Evolutionary conservation across 2,888 invertebrate genomes (phyloP), one percentile per base, ranked within the genome.

Genomic region (Torymus aiolomorphi): DNA sequence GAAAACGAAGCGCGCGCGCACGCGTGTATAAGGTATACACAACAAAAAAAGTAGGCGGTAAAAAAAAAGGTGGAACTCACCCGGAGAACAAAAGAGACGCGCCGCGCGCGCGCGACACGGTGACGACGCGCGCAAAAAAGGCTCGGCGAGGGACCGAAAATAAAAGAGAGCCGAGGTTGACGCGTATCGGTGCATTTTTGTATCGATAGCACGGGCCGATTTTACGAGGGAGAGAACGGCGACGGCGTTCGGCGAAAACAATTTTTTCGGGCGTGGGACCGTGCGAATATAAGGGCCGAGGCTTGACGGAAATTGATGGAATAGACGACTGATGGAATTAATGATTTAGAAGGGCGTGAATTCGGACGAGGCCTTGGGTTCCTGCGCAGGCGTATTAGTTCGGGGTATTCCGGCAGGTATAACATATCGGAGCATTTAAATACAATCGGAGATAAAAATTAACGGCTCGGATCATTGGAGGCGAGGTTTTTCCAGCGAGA

Each of bases 41-140:
- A 62, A 31, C 31, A 63, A n/a, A 63, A 16, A 49, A 61, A 72
- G 63, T 31, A 5, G 52, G 67, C 31, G 13, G 20, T 16, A 49
- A 49, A 57, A 57, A 31, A 57, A 56, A n/a, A 66, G 13, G 51
- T 54, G 54, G 24, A 61, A 77, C 59, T 61, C 66, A 65, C 67
- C 72, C 63, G 56, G 54, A 70, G 77, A 75, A 78, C 77, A 80
- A 80, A 80, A 74, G 70, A 49, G 74, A 80, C 72, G 61, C 20
- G 52, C 63, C 73, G 80, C 71, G 76, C 57, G 18, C 51, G 76
- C 54, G 73, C 65, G 77, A 80, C 73, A 77, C 42, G 52, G 70
- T 11, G 62, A 56, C 56, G 49, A 57, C 78, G 70, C 54, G 61
- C 57, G 59, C 57, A 74, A 70, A 11, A 18, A 42, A 42, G 42